Base-by-base conservation (phyloP, 2,888 invertebrate species). In the Ichneumoninae sp. region DNA sequence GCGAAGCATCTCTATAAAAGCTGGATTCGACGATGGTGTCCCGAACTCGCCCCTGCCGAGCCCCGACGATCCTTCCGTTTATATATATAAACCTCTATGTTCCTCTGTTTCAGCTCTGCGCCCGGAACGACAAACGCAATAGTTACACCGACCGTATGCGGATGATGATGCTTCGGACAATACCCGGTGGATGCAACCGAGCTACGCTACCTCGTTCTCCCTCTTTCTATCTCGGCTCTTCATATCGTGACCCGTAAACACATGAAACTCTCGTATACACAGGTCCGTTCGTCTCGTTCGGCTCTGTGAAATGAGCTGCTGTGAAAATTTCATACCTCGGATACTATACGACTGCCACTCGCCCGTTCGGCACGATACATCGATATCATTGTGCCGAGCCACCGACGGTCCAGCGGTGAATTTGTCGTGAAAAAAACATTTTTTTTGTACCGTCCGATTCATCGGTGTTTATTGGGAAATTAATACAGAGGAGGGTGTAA, bases 1-100 rank as follows among this genome's bases (percentile, higher is more conserved):
- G 88, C 86, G 83, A 86, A 89, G 89, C 88, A 88, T 90, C 90
- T 89, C 91, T 89, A 91, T 92, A 91, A 93, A 92, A 91, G 88
- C 87, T 36, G 75, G 76, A 62, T 82, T 69, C 40, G 50, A 71
- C 76, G 10, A 62, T n/a, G 60, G n/a, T 33, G 30, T 30, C 26
- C 60, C 30, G n/a, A 26, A 57, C 57, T 13, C 57, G 13, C 26
- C 22, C n/a, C 60, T n/a, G n/a, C 68, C n/a, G 30, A 30, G 60
- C 57, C 72, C 13, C 54, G 30, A 7, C 44, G 44, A 10, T 50
- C 30, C 6, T 13, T 13, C n/a, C 13, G 3, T n/a, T 62, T 30
- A 13, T 62, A 30, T 62, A 30, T 13, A 30, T 62, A n/a, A 30
- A 62, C 60, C 30, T 30, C 60, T 33, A 16, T 62, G 16, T 13